Base-by-base conservation (phyloP, 2,113 vertebrate genomes). In the Psilopogon haemacephalus region DNA sequence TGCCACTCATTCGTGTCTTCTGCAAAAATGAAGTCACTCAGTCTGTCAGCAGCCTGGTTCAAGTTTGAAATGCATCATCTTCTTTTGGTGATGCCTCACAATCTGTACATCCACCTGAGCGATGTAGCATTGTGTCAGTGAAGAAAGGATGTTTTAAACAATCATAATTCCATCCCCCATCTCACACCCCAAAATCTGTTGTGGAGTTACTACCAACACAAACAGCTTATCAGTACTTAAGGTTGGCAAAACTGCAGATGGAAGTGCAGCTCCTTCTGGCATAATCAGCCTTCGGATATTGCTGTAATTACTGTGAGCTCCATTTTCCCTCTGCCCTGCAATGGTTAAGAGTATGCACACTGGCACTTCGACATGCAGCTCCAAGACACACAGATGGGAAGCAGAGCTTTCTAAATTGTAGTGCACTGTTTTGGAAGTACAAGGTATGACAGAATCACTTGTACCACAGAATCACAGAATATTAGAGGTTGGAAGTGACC, bases 401-500 rank as follows among this genome's bases (percentile, higher is more conserved):
- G 55, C 15, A 73, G 35, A 71, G 30, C 12, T 40, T 87, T 88
- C 80, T 35, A 94, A 76, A 67, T 59, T 46, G 52, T 24, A 52
- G 18, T 2, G 24, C 50, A 27, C 19, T 11, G 28, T 26, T 74
- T 32, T 55, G 17, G 44, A 77, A 79, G 78, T 6, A 27, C 17
- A 18, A 0, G 0, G n/a, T 24, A 50, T 50, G 23, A 50, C 48
- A 50, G 23, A 50, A 50, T 26, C n/a, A n/a, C n/a, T n/a, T n/a
- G n/a, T n/a, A n/a, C 20, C 44, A 46, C 44, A 46, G 44, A 46
- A 46, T 50, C 48, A 50, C 48, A 50, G 23, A 50, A 50, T 26
- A 24, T 26, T 12, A 50, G 48, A 24, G 12, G 23, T 50, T 50
- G 48, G 48, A 50, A 50, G 48, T 12, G 48, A 50, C 48, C 48